These are phyloP conservation scores for Electrona antarctica DNA, from an alignment of 2,113 vertebrate genomes.

Conservation along the genomic window DNA sequence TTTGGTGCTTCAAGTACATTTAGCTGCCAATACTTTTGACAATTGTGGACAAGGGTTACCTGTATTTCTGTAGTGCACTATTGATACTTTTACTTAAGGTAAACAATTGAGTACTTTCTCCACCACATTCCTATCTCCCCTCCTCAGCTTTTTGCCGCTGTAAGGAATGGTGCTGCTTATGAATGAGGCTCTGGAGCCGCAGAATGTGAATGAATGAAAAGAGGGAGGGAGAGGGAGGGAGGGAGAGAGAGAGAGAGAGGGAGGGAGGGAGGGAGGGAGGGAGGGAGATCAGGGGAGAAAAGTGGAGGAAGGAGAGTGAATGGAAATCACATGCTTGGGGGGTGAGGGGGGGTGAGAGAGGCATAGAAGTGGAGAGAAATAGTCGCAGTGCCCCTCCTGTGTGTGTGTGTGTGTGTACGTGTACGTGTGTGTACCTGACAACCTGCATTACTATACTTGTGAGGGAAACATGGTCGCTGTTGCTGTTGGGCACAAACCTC, in stretches of 20 bases:
- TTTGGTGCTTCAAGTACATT: no score
- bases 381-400: slow-evolving; percentile 1
- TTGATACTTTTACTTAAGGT: no score
- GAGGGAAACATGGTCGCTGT: no score
- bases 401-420: background rate
- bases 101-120: no score
- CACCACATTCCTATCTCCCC: background rate
- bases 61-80: no score
- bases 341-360: background rate
- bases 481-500: no score
- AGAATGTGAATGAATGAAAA: slow-evolving; percentile 76
- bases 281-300: slow-evolving; percentile 32
- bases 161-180: slow-evolving; percentile 77
- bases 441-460: background rate
- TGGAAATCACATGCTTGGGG: slow-evolving; percentile 39
- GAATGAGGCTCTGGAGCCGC: slow-evolving; percentile 70
- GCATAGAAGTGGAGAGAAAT: slow-evolving; percentile 5
- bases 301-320: slow-evolving; percentile 51
- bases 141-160: slow-evolving; percentile 62
- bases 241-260: slow-evolving; percentile 27
- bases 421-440: background rate
- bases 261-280: slow-evolving; percentile 8
- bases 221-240: slow-evolving; percentile 4
- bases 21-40: no score
- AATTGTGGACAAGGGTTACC: no score